Percentiles rank a stretch among this genome's conserved stretches.
phyloP scores from a whole-genome alignment of 2,888 invertebrate genomes.

The Drosophila anomelani region DNA sequence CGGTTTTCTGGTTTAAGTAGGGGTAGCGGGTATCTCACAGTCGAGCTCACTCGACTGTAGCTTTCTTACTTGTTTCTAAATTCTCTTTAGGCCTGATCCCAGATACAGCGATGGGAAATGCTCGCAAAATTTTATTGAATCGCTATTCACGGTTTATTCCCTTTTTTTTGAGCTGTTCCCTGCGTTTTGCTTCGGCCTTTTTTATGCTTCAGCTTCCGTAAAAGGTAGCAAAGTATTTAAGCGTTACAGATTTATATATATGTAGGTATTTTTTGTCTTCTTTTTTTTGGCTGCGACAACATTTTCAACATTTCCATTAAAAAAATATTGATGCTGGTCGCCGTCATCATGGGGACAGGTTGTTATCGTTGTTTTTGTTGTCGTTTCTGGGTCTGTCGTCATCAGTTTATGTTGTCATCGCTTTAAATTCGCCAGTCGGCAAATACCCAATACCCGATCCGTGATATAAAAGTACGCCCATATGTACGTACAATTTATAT shows the following conservation, averaged over 20 bases:
- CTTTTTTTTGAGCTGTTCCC: conserved; percentile 39
- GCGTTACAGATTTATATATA: conserved; percentile 69
- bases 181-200: conserved; percentile 10
- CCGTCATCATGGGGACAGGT: conserved; percentile 58
- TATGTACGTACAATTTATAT: conserved; percentile 9
- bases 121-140: conserved; percentile 45
- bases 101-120: conserved; percentile 25
- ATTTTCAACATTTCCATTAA: conserved; percentile 78
- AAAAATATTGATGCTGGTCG: conserved; percentile 71
- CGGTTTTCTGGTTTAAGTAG: no score
- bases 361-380: conserved; percentile 36
- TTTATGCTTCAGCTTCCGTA: conserved; percentile 70
- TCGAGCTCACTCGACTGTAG: no score
- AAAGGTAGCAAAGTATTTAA: conserved; percentile 77
- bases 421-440: conserved; percentile 70
- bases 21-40: no score
- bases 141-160: conserved; percentile 57
- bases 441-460: conserved; percentile 23
- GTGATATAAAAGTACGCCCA: conserved; percentile 19
- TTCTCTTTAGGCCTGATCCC: conserved; percentile 15
- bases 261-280: conserved; percentile 16
- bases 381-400: conserved; percentile 62
- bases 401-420: conserved; percentile 80
- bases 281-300: conserved; percentile 55
- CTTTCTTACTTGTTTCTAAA: no score